These are phyloP conservation scores for Sternotherus odoratus DNA, from an alignment of 2,797 vertebrate species.

Conservation along the genomic window DNA sequence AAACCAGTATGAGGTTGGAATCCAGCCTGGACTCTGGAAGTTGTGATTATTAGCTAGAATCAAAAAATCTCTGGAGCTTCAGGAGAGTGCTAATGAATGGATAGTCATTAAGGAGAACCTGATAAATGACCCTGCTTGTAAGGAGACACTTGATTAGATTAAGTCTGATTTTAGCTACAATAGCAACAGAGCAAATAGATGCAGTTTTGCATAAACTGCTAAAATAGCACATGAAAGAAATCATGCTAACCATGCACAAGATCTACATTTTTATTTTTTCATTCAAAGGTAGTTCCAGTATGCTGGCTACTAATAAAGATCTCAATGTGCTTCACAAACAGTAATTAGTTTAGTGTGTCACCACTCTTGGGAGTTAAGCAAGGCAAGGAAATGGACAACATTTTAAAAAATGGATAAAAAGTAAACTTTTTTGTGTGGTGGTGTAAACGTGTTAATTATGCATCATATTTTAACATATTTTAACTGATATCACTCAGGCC, in stretches of 20 bases:
- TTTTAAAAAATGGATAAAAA: background rate
- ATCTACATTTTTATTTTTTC: too few species aligned
- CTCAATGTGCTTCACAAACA: background rate
- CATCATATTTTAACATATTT: too few species aligned
- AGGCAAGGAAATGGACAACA: background rate
- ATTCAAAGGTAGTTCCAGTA: too few species aligned
- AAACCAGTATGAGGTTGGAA: too few species aligned
- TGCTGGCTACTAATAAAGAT: background rate
- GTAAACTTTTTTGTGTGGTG: background rate
- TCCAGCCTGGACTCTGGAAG: too few species aligned
- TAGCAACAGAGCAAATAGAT: background rate
- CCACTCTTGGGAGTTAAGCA: background rate
- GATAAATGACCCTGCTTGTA: background rate
- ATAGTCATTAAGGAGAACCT: background rate
- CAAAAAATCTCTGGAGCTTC: background rate
- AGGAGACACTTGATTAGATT: background rate
- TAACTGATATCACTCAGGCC: too few species aligned
- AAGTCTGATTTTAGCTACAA: background rate
- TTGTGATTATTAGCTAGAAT: background rate
- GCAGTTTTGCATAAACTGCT: background rate
- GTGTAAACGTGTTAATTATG: background rate
- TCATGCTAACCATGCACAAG: too few species aligned
- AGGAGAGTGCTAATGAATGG: background rate
- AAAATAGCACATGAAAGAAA: background rate
- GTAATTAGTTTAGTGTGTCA: background rate